Base-by-base conservation (phyloP, 2,888 invertebrate genomes). In the Trichopoda pennipes region DNA sequence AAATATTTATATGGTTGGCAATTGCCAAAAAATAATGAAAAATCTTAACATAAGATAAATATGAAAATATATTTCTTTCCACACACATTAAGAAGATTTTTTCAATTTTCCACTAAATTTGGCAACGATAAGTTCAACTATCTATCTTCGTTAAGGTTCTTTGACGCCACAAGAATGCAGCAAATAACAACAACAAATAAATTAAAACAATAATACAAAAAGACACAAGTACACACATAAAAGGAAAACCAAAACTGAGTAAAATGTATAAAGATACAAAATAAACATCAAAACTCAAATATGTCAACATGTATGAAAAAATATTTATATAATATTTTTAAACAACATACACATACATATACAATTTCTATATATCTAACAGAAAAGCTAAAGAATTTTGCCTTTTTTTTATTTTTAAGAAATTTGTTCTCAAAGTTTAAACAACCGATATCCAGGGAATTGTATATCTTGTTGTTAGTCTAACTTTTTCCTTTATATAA, bases 91-190 rank as follows among this genome's bases (percentile, higher is more conserved):
- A 80, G 86, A 88, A 88, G 88, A 85, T 88, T 89, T 88, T 89
- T 89, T 88, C 89, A 89, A 89, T 89, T 89, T 89, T 89, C 88
- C 89, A 87, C 88, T 89, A 89, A 89, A 89, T 89, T 89, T 89
- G 88, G 87, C 89, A 87, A 84, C 82, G 85, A 86, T 87, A 84
- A 81, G 77, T 83, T 83, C 64, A 78, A 81, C 86, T 88, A 89
- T 89, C 89, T 89, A 89, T 89, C 89, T 89, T 88, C 88, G 89
- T 88, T 88, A 88, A 72, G 80, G 53, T 81, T 69, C 77, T 68
- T 80, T 81, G 81, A 81, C 81, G 83, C 81, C 83, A 80, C 84
- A 81, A 78, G 69, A 80, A 73, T 73, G 77, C 69, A 77, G 58
- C 61, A 77, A 58, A 12, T 23, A 80, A 28, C 42, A 69, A 49